These are phyloP conservation scores for Dasyurus viverrinus DNA, from an alignment of 2,113 vertebrate species.

Conservation along the genomic window DNA sequence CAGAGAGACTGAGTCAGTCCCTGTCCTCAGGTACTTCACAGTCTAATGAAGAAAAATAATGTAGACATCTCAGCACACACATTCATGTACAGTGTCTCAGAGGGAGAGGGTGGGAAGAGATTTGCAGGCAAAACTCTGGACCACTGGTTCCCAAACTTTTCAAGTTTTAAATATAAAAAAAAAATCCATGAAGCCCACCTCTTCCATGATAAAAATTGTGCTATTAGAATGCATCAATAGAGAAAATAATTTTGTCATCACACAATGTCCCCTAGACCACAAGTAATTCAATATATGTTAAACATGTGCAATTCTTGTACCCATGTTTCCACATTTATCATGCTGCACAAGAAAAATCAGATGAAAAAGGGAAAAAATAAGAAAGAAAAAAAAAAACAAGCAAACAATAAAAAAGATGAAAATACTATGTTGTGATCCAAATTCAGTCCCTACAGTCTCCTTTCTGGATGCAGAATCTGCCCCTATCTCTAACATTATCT, in stretches of 20 bases:
- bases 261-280: background rate
- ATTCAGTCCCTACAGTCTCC: too few relatives aligned
- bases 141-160: background rate
- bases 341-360: too few relatives aligned
- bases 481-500: too few relatives aligned
- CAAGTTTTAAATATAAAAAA: background rate
- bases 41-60: background rate
- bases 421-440: too few relatives aligned
- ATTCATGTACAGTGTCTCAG: background rate
- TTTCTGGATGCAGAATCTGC: background rate
- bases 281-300: too few relatives aligned
- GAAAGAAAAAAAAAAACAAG: too few relatives aligned
- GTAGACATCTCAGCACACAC: background rate
- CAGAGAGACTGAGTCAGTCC: background rate
- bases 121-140: background rate
- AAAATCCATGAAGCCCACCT: background rate
- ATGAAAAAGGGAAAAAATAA: too few relatives aligned
- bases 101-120: background rate
- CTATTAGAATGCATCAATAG: background rate
- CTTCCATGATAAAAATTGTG: background rate
- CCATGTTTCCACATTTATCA: too few relatives aligned
- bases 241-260: background rate
- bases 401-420: too few relatives aligned
- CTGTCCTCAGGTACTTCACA: background rate
- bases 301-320: too few relatives aligned